Evolutionary conservation across 2,888 invertebrate genomes (phyloP), one percentile per base, ranked within the genome.

Genomic region (Chrysopilus asiliformis): DNA sequence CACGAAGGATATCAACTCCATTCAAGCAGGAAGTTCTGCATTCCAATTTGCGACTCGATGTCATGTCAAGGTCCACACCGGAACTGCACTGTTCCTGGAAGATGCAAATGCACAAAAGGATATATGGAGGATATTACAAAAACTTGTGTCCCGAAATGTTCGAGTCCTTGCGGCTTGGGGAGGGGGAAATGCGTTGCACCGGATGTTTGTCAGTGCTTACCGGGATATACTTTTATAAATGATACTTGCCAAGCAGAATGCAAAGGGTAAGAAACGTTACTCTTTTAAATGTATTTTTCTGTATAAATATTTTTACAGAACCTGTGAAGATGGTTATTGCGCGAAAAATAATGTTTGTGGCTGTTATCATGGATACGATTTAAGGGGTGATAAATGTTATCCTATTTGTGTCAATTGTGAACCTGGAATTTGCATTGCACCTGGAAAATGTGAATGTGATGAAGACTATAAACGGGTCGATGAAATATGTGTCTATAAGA

Each of bases 391-490:
- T n/a, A n/a, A n/a, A n/a, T n/a, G n/a, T n/a, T n/a, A n/a, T n/a
- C n/a, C n/a, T n/a, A n/a, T n/a, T n/a, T 60, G 60, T 38, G 53
- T 53, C 9, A 44, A 51, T 14, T 63, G 57, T 42, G 50, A 49
- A 3, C 70, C 72, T 43, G 76, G 75, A 16, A 61, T 64, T 29
- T 78, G 77, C 49, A 66, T 68, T 0, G 69, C 68, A 0, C 74
- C 76, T 0, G 71, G 73, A 31, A 57, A 65, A 2, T 79, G 79
- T 52, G n/a, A n/a, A n/a, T n/a, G n/a, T n/a, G n/a, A n/a, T n/a
- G n/a, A n/a, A n/a, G n/a, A n/a, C n/a, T n/a, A n/a, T n/a, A n/a
- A n/a, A n/a, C n/a, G n/a, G n/a, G n/a, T n/a, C n/a, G n/a, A n/a
- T n/a, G n/a, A n/a, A n/a, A n/a, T n/a, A n/a, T n/a, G n/a, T n/a